Evolutionary conservation across 1,140 invertebrate species (phyloP).

Genomic region (Ruditapes philippinarum): DNA sequence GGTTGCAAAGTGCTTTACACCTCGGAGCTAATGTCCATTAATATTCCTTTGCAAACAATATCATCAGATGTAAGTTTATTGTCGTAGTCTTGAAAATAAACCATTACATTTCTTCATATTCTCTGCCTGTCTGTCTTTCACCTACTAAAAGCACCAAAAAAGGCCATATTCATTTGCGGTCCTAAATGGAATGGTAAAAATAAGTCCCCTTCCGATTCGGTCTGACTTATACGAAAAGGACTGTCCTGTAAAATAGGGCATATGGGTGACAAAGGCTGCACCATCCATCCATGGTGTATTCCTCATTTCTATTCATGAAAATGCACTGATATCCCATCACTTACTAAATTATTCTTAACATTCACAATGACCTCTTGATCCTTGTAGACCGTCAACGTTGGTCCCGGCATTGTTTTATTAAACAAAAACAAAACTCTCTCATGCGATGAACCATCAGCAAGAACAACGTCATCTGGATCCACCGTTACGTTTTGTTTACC

Average conservation of each 20-base stretch:
- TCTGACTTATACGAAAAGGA: constrained; percentile 91
- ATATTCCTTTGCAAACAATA: neutral
- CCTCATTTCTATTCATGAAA: constrained; percentile 95
- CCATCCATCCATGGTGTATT: constrained; percentile 96
- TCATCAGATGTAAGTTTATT: constrained; percentile 69
- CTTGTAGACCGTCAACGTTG: constrained; percentile 91
- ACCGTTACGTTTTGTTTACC: constrained; percentile 24
- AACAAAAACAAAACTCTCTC: constrained; percentile 60
- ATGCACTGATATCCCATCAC: constrained; percentile 93
- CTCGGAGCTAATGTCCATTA: neutral
- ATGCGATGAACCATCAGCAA: constrained; percentile 69
- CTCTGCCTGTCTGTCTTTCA: constrained; percentile 50
- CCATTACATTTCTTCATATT: constrained; percentile 66
- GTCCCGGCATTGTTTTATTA: constrained; percentile 75
- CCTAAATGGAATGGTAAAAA: constrained; percentile 74
- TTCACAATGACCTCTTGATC: constrained; percentile 95
- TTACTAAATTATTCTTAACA: constrained; percentile 93
- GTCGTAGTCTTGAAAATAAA: constrained; percentile 79
- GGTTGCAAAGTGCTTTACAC: neutral
- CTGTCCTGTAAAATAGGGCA: constrained; percentile 94
- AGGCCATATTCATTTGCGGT: constrained; percentile 61
- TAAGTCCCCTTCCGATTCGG: constrained; percentile 67
- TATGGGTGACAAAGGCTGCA: constrained; percentile 96
- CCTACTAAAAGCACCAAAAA: constrained; percentile 69
- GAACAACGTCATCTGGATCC: constrained; percentile 62